Percentiles rank a stretch among this genome's conserved stretches.
These are phyloP conservation scores for Perognathus longimembris DNA, from an alignment of 2,113 vertebrate species.

Conservation along the genomic window DNA sequence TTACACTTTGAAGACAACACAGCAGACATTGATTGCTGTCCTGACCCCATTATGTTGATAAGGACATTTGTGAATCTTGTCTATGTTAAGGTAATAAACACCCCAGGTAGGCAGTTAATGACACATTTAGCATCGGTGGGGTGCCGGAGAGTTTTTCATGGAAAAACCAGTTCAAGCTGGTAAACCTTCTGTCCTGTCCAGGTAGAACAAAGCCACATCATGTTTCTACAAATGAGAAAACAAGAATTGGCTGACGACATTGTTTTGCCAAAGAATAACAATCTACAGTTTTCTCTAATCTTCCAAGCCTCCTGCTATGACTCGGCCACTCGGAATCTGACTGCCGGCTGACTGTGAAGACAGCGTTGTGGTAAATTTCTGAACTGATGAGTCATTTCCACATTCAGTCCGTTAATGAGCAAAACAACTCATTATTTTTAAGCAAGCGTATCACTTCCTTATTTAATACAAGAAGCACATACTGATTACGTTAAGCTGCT, in stretches of 20 bases:
- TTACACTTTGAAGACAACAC: conserved; percentile 79
- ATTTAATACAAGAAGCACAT: conserved; percentile 45
- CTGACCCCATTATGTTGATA: conserved; percentile 84
- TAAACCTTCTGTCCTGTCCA: conserved; percentile 53
- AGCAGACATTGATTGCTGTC: conserved; percentile 84
- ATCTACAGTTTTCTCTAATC: conserved; percentile 66
- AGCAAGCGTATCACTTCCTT: conserved; percentile 59
- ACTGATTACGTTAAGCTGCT: conserved; percentile 1
- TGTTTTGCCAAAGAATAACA: conserved; percentile 72
- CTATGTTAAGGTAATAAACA: conserved; percentile 80
- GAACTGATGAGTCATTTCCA: conserved; percentile 62
- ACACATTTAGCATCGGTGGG: conserved; percentile 78
- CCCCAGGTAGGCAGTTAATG: conserved; percentile 84
- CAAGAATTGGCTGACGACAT: conserved; percentile 55
- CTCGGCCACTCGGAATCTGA: conserved; percentile 36
- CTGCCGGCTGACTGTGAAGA: neutral
- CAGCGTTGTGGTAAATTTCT: conserved; percentile 54
- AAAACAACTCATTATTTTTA: conserved; percentile 71
- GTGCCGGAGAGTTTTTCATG: conserved; percentile 68
- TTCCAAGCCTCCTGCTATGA: conserved; percentile 58
- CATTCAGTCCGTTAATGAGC: conserved; percentile 63
- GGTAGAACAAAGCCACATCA: conserved; percentile 60
- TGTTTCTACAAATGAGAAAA: conserved; percentile 70
- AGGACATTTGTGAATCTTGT: conserved; percentile 76
- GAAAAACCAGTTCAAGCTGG: conserved; percentile 71